These are phyloP conservation scores for Calyptommatus sinebrachiatus DNA, from an alignment of 2,113 vertebrate genomes.

Conservation along the genomic window DNA sequence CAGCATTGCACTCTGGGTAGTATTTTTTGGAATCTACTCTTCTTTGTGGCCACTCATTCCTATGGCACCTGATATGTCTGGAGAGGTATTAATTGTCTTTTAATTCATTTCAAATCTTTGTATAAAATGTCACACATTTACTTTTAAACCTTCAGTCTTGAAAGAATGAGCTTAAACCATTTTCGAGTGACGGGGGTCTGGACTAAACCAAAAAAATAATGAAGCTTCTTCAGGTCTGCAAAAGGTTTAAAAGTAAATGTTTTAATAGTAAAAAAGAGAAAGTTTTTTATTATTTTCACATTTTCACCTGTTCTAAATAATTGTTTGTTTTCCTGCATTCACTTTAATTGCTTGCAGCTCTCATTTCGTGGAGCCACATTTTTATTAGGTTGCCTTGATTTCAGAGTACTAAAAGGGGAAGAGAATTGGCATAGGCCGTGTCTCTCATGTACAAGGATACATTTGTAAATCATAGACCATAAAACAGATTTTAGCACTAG, in stretches of 20 bases:
- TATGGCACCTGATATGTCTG: slow-evolving; percentile 97
- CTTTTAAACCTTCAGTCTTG: too few relatives aligned
- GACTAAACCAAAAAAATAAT: too few relatives aligned
- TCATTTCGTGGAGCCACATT: slow-evolving; percentile 66
- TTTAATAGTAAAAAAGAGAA: neutral
- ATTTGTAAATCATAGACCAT: slow-evolving; percentile 71
- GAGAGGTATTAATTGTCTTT: slow-evolving; percentile 84
- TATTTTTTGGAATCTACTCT: slow-evolving; percentile 96
- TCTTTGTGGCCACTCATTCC: slow-evolving; percentile 93
- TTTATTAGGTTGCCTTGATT: slow-evolving; percentile 73
- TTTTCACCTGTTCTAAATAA: slow-evolving; percentile 3
- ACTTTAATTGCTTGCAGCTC: slow-evolving; percentile 52
- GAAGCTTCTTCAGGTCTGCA: too few relatives aligned
- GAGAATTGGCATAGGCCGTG: slow-evolving; percentile 70
- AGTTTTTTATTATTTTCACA: neutral
- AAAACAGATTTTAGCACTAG: slow-evolving; percentile 62
- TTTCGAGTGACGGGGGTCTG: too few relatives aligned
- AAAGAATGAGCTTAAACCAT: too few relatives aligned
- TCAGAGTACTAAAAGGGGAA: slow-evolving; percentile 64
- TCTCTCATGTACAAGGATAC: slow-evolving; percentile 73
- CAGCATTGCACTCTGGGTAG: slow-evolving; percentile 94
- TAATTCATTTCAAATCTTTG: slow-evolving; percentile 5
- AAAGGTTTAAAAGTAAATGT: too few relatives aligned
- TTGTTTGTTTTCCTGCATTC: slow-evolving; percentile 57
- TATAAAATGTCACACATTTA: neutral